These are phyloP conservation scores for Acleris holmiana DNA, from an alignment of 2,888 invertebrate species.

Conservation along the genomic window DNA sequence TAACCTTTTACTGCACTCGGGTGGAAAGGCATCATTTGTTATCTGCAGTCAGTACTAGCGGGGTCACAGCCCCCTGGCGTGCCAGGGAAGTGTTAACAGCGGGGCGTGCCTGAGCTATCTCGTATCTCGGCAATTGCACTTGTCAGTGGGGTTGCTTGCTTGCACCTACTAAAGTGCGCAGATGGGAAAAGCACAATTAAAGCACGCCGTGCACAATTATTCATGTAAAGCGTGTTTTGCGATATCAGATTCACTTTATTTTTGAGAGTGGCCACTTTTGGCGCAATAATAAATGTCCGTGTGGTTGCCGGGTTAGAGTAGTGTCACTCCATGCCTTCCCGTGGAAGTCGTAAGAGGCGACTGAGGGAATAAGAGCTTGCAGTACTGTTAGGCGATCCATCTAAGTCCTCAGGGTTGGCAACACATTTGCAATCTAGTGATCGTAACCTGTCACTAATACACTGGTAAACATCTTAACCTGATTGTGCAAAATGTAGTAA, in stretches of 20 bases:
- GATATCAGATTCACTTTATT: background rate
- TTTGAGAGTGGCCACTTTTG: too few relatives aligned
- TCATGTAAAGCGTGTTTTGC: background rate
- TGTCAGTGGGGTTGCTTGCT: constrained; percentile 56
- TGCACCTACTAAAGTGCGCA: constrained; percentile 21
- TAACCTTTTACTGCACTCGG: constrained; percentile 7
- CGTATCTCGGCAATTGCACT: constrained; percentile 72
- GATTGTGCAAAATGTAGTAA: too few relatives aligned
- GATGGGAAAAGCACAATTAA: constrained; percentile 12
- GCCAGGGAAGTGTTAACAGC: constrained; percentile 70
- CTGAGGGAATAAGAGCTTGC: too few relatives aligned
- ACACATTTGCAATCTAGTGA: too few relatives aligned
- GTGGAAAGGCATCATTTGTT: constrained; percentile 17
- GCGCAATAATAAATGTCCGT: too few relatives aligned
- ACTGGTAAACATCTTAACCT: too few relatives aligned
- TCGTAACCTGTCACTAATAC: too few relatives aligned
- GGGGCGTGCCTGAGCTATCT: constrained; percentile 74
- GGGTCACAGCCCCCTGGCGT: constrained; percentile 65
- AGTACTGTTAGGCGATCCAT: too few relatives aligned
- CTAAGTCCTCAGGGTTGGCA: too few relatives aligned
- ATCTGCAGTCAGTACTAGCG: constrained; percentile 25
- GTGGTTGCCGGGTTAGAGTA: too few relatives aligned
- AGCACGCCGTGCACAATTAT: background rate
- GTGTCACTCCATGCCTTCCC: too few relatives aligned
- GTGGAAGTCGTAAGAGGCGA: too few relatives aligned